These are phyloP conservation scores for Trialeurodes vaporariorum DNA, from an alignment of 1,140 invertebrate genomes.

Conservation along the genomic window DNA sequence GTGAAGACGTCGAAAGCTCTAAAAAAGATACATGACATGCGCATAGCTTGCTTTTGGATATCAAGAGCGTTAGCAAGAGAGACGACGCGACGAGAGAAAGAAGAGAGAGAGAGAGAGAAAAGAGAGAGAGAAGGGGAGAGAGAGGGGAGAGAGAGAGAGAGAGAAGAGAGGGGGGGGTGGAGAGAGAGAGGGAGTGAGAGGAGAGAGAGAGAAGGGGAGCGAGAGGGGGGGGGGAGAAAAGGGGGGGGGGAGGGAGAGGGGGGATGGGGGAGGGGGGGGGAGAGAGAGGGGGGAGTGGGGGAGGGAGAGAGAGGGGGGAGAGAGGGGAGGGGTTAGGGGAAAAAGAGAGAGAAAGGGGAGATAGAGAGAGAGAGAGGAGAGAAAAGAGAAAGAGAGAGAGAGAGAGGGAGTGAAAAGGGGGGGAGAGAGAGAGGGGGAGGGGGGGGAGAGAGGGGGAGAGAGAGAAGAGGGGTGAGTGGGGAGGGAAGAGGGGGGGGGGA, in stretches of 20 bases:
- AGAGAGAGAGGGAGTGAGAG: not conserved
- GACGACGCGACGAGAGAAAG: too few relatives aligned
- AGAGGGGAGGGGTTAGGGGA: not conserved
- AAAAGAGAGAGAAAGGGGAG: not conserved
- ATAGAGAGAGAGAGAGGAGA: not conserved
- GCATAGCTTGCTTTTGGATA: too few relatives aligned
- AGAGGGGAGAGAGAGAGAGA: not conserved
- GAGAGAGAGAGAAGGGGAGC: not conserved
- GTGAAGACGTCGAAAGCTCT: too few relatives aligned
- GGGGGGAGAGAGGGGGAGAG: too few relatives aligned
- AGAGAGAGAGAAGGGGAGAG: not conserved
- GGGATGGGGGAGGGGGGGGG: not conserved
- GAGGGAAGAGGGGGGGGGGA: too few relatives aligned
- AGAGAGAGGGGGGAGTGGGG: not conserved
- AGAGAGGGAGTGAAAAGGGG: too few relatives aligned
- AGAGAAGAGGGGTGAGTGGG: too few relatives aligned
- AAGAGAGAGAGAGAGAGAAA: not conserved
- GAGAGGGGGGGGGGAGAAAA: not conserved
- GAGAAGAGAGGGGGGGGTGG: not conserved
- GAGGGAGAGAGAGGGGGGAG: not conserved
- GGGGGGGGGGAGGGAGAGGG: not conserved
- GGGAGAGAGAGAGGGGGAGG: too few relatives aligned
- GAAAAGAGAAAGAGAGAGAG: too few relatives aligned
- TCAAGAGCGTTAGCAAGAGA: too few relatives aligned
- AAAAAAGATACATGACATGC: too few relatives aligned